Percentiles rank a stretch among this genome's conserved stretches.
These are phyloP conservation scores for Actenoides hombroni DNA, from an alignment of 2,113 vertebrate genomes.

Conservation along the genomic window DNA sequence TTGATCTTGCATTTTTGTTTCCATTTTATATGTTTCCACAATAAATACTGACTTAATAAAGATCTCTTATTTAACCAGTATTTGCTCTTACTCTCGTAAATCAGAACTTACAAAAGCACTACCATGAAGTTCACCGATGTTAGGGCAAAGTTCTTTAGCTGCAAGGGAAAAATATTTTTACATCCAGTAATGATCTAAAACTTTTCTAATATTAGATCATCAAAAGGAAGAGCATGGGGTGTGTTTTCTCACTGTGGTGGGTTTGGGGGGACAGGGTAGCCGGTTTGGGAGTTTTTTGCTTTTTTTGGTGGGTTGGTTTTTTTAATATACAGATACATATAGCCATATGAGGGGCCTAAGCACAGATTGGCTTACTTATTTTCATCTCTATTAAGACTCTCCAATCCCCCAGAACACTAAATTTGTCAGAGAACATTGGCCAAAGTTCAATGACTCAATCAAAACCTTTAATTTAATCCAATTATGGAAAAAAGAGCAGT, in stretches of 20 bases:
- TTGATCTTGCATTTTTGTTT: not conserved
- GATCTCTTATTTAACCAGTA: not conserved
- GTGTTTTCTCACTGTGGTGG: not conserved
- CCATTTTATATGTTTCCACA: not conserved
- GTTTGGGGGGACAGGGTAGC: not conserved
- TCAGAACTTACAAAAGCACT: not conserved
- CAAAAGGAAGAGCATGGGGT: not conserved
- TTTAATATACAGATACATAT: not conserved
- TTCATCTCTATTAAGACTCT: not conserved
- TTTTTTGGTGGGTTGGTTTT: not conserved
- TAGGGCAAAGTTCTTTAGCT: not conserved
- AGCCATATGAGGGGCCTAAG: not conserved
- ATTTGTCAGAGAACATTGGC: not conserved
- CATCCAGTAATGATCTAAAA: not conserved
- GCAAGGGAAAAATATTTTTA: not conserved
- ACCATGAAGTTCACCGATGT: not conserved
- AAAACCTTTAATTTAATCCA: not conserved
- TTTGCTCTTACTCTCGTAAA: not conserved
- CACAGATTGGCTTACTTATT: not conserved
- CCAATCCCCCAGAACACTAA: not conserved
- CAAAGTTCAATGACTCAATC: not conserved
- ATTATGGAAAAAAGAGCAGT: not conserved
- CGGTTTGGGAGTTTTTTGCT: not conserved
- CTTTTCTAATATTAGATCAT: not conserved
- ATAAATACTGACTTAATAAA: not conserved